Evolutionary conservation across 2,113 vertebrate species (phyloP), one percentile per base, ranked within the genome.

Genomic region (Polypterus bichir): DNA sequence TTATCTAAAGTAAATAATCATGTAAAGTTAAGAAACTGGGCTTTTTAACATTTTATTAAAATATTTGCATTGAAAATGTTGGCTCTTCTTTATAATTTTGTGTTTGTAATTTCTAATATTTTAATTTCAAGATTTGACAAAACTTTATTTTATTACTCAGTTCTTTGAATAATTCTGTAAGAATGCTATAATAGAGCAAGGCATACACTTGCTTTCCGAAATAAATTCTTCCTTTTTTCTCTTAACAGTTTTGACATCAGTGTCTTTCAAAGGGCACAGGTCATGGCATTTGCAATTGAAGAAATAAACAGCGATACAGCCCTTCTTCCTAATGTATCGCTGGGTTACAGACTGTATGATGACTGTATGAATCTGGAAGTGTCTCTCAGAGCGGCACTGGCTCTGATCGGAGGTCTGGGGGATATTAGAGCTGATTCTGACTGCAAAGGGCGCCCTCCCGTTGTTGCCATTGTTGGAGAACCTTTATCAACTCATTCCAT

Each of bases 271-370:
- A 59, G 59, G 44, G 48, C 48, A 46, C 46, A 46, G 4, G n/a
- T 58, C 6, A 60, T 64, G 57, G 46, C 48, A 7, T 64, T 57
- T 52, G 9, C 57, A 27, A 64, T 64, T 48, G 57, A 61, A 11
- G 63, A 64, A 45, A 61, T 64, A 57, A 64, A 64, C 63, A 27
- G 5, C 5, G 59, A 49, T 3, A 3, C 7, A 3, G 63, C 59
- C 11, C 47, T 64, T 44, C 63, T 64, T 57, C 63, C 63, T 3
- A 59, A 64, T 44, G 49, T 45, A 46, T 59, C 47, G 4, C 44
- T 61, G 9, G 54, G 54, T 49, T 64, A 64, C 9, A 57, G 59
- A 27, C 48, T 64, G 9, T 47, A 57, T 3, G 63, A 61, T 44
- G 48, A 47, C 11, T 64, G 63, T 10, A 47, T 27, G 7, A 44